phyloP scores from a whole-genome alignment of 2,797 vertebrate species.

The Xiphorhynchus erythropygius region DNA sequence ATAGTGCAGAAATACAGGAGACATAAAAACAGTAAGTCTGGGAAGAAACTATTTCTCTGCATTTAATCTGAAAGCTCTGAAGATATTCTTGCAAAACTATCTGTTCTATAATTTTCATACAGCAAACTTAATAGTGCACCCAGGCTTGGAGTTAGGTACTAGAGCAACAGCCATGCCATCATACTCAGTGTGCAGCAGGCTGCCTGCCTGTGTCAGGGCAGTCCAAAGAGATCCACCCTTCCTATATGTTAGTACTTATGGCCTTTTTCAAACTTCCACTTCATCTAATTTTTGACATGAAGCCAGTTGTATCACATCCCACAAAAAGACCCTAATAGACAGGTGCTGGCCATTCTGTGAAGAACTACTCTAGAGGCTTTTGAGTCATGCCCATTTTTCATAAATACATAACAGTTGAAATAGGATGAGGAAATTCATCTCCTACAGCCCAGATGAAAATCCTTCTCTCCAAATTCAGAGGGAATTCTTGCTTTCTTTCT shows the following conservation, averaged over 20 bases:
- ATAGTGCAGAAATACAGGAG: background rate
- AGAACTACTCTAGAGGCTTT: background rate
- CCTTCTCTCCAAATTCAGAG: background rate
- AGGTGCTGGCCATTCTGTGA: accelerated
- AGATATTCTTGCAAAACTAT: background rate
- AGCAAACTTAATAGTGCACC: background rate
- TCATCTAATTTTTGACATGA: background rate
- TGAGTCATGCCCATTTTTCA: background rate
- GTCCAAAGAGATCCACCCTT: background rate
- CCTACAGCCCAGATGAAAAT: background rate
- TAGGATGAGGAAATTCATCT: background rate
- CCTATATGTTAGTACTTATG: background rate
- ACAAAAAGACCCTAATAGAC: background rate
- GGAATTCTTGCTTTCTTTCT: background rate
- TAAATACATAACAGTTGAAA: background rate
- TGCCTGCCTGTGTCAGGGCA: background rate
- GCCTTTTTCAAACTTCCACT: background rate
- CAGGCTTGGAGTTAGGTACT: background rate
- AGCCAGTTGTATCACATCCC: background rate
- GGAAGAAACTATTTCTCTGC: background rate
- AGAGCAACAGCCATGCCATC: background rate
- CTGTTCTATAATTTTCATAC: background rate
- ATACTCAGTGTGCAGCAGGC: background rate
- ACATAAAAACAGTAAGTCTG: background rate
- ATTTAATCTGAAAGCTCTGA: background rate